A percentile compares a stretch with the other conserved stretches of the same genome.
Evolutionary conservation across 2,113 vertebrate genomes (phyloP).

Genomic region (Sinocyclocheilus anshuiensis): DNA sequence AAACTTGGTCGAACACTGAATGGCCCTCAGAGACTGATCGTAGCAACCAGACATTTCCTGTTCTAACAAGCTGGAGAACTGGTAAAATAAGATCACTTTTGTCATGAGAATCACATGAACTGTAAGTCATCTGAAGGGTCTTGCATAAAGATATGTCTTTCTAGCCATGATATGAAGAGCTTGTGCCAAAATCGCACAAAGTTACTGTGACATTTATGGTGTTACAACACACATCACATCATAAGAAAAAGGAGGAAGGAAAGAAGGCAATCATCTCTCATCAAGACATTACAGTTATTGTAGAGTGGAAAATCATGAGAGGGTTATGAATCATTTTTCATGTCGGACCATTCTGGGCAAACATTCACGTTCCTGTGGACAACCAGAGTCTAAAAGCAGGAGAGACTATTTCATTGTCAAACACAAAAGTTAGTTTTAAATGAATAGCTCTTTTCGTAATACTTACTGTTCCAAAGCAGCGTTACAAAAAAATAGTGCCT

Average conservation of each 20-base stretch:
- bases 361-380: slow-evolving; percentile 16
- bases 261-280: not conserved
- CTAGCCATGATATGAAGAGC: slow-evolving; percentile 6
- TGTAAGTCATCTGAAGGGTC: slow-evolving; percentile 9
- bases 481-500: not conserved
- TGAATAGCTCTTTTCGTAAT: not conserved
- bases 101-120: not conserved
- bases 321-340: slow-evolving; percentile 11
- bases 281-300: not conserved
- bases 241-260: slow-evolving; percentile 34
- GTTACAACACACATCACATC: not conserved
- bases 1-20: slow-evolving; percentile 2
- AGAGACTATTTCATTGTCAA: not conserved
- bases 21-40: slow-evolving; percentile 9
- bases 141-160: slow-evolving; percentile 22
- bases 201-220: slow-evolving; percentile 9
- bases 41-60: slow-evolving; percentile 23
- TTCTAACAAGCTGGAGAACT: slow-evolving; percentile 23
- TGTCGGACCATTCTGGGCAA: not conserved
- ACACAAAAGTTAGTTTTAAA: not conserved
- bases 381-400: not conserved
- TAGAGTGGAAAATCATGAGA: not conserved
- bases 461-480: not conserved
- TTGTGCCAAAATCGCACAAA: slow-evolving; percentile 41
- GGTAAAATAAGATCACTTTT: slow-evolving; percentile 2